Base-by-base conservation (phyloP, 2,888 invertebrate genomes). In the Siphlonurus alternatus region DNA sequence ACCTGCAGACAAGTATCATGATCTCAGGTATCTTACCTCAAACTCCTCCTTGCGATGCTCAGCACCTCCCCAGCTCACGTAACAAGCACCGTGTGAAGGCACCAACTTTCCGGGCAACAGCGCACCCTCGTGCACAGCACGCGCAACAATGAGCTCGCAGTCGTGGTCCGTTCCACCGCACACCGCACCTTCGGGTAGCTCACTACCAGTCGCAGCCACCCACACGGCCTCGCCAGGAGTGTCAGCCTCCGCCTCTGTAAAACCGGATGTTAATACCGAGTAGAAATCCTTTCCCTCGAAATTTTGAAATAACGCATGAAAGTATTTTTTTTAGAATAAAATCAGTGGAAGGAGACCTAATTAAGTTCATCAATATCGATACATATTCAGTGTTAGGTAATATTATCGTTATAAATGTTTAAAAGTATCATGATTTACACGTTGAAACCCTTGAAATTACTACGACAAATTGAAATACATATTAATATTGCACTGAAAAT, bases 51-150 rank as follows among this genome's bases (percentile, higher is more conserved):
- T 84, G 19, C 80, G 80, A 71, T 88, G 84, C 69, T 87, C 86
- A 18, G 74, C 79, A 18, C 89, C 88, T 22, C 89, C 90, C 87
- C 88, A 93, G 22, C 92, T 75, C 18, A 91, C 75, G 71, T 85
- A 90, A 67, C 83, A 83, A 0, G 81, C 78, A 10, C 84, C 83
- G 71, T 87, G 84, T 18, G 86, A 83, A 2, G 87, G 83, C 60
- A 86, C 79, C 68, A 87, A 80, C 74, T 90, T 89, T 23, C 92
- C 92, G 62, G 91, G 90, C 67, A 90, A 82, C 54, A 89, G 73
- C n/a, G 84, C 87, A 5, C 86, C 86, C 68, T 83, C 83, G 72
- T 87, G 87, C 22, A 76, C 75, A 1, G 87, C 86, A 70, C 91
- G 80, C 19, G 86, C 83, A 2, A 89, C 81, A 71, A 81, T 88